Evolutionary conservation across 2,797 vertebrate species (phyloP), one percentile per base, ranked within the genome.

Genomic region (Falco concolor): DNA sequence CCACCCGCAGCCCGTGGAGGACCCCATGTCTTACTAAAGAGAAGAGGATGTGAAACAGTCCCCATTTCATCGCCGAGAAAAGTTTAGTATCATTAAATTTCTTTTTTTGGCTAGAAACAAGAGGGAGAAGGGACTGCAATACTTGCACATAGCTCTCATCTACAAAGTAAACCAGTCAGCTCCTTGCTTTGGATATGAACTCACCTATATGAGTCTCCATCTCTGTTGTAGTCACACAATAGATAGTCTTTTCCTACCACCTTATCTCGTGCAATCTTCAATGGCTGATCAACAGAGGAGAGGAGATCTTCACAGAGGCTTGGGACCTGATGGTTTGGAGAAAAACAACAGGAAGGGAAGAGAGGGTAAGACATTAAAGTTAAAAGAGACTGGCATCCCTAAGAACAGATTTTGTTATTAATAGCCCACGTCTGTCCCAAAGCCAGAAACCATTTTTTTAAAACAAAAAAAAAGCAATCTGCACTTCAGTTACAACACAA

Each of bases 211-310:
- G 99, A 99, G 98, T 99, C 99, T 42, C 99, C 99, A 56, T 99
- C 99, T 97, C 99, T 98, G 98, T 99, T 99, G 97, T 99, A 99
- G 97, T 99, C 99, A 54, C 99, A 99, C 93, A 99, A 98, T 95
- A 99, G 98, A 97, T 99, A 99, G 97, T 99, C 99, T 97, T 99
- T 99, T 30, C 99, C 99, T 96, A 99, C 99, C 84, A 99, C 98
- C 96, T 99, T 99, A 96, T 99, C 99, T 56, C 99, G 98, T 49
- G 99, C 99, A n/a, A 99, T 99, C 98, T 99, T 99, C 98, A 99
- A 97, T 7, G 99, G 99, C 98, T 99, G 99, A 98, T 99, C 99
- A 90, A 99, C 99, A 59, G 99, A 99, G 85, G 99, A 99, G 95
- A 99, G 98, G 95, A 99, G 99, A 97, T 99, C 99, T 98, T 99